Evolutionary conservation across 2,888 invertebrate species (phyloP).

Genomic region (Sphinx pinastri): DNA sequence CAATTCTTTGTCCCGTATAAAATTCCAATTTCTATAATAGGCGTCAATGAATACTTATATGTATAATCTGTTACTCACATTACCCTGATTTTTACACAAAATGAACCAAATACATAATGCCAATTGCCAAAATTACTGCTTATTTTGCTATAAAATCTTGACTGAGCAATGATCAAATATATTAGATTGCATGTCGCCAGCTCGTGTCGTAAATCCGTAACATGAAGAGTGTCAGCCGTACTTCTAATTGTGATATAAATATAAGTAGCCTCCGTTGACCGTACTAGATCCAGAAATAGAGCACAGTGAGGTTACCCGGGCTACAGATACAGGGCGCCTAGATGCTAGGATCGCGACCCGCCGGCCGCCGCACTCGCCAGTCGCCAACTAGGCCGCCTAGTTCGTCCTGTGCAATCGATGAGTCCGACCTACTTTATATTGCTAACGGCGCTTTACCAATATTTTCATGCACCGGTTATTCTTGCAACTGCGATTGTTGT

Average conservation of each 20-base stretch:
- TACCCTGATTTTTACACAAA: background rate
- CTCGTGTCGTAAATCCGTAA: slow-evolving; percentile 1
- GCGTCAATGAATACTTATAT: background rate
- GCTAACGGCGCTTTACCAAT: slow-evolving; percentile 22
- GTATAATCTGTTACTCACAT: background rate
- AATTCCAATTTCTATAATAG: slow-evolving; percentile 13
- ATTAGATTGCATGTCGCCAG: slow-evolving; percentile 4
- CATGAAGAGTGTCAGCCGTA: slow-evolving; percentile 24
- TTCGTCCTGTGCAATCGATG: slow-evolving; percentile 71
- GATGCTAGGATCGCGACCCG: slow-evolving; percentile 60
- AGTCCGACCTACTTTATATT: slow-evolving; percentile 50
- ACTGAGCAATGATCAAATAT: slow-evolving; percentile 1
- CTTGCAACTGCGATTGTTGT: slow-evolving; percentile 12
- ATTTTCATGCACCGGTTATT: slow-evolving; percentile 26
- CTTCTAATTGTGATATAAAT: slow-evolving; percentile 40
- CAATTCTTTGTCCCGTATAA: slow-evolving; percentile 19
- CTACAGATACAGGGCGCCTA: slow-evolving; percentile 59
- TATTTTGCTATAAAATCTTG: slow-evolving; percentile 5
- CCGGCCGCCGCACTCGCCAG: slow-evolving; percentile 55
- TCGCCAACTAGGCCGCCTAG: slow-evolving; percentile 72
- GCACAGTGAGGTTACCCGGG: slow-evolving; percentile 62
- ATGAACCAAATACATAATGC: background rate
- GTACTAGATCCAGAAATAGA: slow-evolving; percentile 60
- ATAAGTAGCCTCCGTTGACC: slow-evolving; percentile 42
- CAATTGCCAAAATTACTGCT: background rate